Evolutionary conservation across 2,113 vertebrate species (phyloP), one percentile per base, ranked within the genome.

Genomic region (Mohoua ochrocephala): DNA sequence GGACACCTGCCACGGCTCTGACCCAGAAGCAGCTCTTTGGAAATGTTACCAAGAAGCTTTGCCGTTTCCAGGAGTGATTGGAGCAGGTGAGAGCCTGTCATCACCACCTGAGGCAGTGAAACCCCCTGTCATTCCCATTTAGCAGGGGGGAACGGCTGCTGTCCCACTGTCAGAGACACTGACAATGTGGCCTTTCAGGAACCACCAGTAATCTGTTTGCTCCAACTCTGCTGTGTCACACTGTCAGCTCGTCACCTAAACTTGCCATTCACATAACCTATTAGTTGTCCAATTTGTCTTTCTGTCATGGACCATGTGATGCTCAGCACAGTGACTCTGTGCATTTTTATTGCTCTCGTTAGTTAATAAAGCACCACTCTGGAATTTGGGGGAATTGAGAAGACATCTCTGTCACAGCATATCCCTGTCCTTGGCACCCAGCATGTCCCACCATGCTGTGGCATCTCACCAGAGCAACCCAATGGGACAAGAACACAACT

Each of bases 221-320:
- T 71, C 70, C 14, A 7, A 22, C 79, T 74, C 57, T 45, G 74
- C 86, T 47, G 57, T 68, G 91, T 87, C 89, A 82, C 3, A 0
- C 64, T 94, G 95, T 89, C 97, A 96, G 76, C 80, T 47, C 76
- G 67, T 93, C 97, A 95, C 92, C 75, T 71, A 21, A 56, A 57
- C 93, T 77, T 92, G 79, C 90, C 93, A 78, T 69, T 95, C 93
- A 77, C 52, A 63, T 20, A 80, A 87, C 83, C 86, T 77, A 63
- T 84, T 88, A 89, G 84, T 68, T 92, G 93, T 94, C 91, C 92
- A 80, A 78, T 96, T 97, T 96, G 81, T 97, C 86, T 93, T 94
- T 87, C 91, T 91, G 89, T 79, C 93, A 59, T 2, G 28, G 87
- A 31, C 77, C 57, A 27, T 65, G 80, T 78, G 85, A 94, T 70